phyloP scores from a whole-genome alignment of 1,140 invertebrate genomes.

The Aporrectodea caliginosa region DNA sequence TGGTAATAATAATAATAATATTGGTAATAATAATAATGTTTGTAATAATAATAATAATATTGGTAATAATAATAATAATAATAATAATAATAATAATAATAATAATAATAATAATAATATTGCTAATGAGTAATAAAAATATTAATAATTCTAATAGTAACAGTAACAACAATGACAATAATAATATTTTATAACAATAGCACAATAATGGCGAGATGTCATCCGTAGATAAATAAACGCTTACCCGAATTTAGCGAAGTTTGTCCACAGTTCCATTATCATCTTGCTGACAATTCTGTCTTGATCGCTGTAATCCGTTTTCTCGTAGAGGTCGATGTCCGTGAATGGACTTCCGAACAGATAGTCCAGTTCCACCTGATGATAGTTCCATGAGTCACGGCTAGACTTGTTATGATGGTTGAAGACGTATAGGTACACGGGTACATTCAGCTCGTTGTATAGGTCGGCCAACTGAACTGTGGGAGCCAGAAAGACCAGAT shows the following conservation, averaged over 20 bases:
- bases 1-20: too few relatives aligned
- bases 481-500: not conserved
- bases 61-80: too few relatives aligned
- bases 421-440: not conserved
- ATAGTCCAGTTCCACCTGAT: constrained; percentile 33
- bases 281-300: constrained; percentile 54
- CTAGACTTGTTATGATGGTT: not conserved
- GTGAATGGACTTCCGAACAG: constrained; percentile 34
- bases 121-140: too few relatives aligned
- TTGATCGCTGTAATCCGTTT: constrained; percentile 37
- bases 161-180: too few relatives aligned
- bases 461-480: not conserved
- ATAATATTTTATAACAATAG: too few relatives aligned
- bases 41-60: too few relatives aligned
- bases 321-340: not conserved
- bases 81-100: too few relatives aligned
- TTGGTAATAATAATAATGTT: too few relatives aligned
- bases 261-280: constrained; percentile 54
- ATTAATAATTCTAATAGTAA: too few relatives aligned
- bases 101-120: too few relatives aligned
- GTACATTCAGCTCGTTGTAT: not conserved
- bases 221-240: too few relatives aligned
- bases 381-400: constrained; percentile 21
- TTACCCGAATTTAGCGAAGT: constrained; percentile 56
- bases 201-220: too few relatives aligned